A percentile compares a stretch with the other conserved stretches of the same genome.
Conservation (phyloP, 1,140 invertebrate species). For the Drosophila pruinosa region DNA sequence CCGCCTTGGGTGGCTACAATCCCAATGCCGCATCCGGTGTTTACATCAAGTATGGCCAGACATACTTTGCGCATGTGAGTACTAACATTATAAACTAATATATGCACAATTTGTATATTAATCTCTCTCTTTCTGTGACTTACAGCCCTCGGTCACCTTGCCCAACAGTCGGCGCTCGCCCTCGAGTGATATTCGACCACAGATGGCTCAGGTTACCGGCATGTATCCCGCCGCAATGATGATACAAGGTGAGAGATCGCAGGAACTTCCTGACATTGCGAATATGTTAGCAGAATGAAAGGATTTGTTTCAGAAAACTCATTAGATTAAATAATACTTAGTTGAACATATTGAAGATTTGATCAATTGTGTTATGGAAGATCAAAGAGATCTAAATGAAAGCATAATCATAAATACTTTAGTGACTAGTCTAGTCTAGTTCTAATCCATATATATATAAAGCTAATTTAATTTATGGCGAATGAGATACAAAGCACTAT, state of each 20-base stretch:
- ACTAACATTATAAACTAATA: no score
- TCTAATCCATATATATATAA: no score
- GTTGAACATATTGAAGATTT: no score
- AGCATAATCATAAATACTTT: no score
- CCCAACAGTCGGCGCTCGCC: slow-evolving; percentile 82
- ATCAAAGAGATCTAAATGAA: no score
- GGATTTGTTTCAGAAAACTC: no score
- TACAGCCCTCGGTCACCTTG: slow-evolving; percentile 78
- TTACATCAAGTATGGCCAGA: slow-evolving; percentile 82
- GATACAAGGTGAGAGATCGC: slow-evolving; percentile 75
- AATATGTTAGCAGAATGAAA: background rate
- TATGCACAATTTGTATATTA: background rate
- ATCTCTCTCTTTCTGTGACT: background rate
- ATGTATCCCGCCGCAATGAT: slow-evolving; percentile 82
- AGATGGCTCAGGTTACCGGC: slow-evolving; percentile 78
- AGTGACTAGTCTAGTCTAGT: no score
- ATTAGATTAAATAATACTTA: no score
- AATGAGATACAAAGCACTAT: no score
- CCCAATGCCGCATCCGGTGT: slow-evolving; percentile 73
- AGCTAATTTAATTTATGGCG: no score
- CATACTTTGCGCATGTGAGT: slow-evolving; percentile 82
- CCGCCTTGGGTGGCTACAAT: slow-evolving; percentile 76
- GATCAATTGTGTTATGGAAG: no score
- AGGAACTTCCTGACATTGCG: no score
- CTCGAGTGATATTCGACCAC: slow-evolving; percentile 76